phyloP scores from a whole-genome alignment of 2,888 invertebrate species.

The Cenopis cana region DNA sequence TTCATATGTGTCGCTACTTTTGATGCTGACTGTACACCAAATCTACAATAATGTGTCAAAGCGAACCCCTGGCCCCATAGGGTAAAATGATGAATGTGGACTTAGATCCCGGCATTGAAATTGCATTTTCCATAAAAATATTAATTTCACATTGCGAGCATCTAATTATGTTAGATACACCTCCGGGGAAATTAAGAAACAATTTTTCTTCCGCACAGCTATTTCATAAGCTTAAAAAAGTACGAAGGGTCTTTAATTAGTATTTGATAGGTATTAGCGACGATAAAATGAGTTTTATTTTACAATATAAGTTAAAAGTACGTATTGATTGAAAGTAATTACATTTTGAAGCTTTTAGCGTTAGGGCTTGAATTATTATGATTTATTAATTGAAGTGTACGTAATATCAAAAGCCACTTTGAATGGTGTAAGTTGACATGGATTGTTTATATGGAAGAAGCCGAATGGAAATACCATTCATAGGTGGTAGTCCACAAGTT shows the following conservation, averaged over 20 bases:
- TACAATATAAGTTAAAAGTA: not conserved
- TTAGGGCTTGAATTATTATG: not conserved
- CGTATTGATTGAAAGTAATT: not conserved
- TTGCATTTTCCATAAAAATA: conserved; percentile 1
- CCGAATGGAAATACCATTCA: no score
- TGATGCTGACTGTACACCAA: no score
- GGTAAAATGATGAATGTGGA: not conserved
- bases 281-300: not conserved
- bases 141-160: conserved; percentile 28
- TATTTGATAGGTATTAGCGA: not conserved
- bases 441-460: not conserved
- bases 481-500: no score
- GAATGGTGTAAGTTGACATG: not conserved
- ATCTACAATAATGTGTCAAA: no score
- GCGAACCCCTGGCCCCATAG: no score
- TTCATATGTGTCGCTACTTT: no score
- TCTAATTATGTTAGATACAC: conserved; percentile 30
- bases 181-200: conserved; percentile 40
- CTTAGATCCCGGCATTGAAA: not conserved
- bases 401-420: not conserved
- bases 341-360: not conserved
- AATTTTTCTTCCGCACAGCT: conserved; percentile 29
- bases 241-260: conserved; percentile 26
- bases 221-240: conserved; percentile 18
- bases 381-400: not conserved